phyloP scores from a whole-genome alignment of 2,888 invertebrate species.

The Drosophila anceps region DNA sequence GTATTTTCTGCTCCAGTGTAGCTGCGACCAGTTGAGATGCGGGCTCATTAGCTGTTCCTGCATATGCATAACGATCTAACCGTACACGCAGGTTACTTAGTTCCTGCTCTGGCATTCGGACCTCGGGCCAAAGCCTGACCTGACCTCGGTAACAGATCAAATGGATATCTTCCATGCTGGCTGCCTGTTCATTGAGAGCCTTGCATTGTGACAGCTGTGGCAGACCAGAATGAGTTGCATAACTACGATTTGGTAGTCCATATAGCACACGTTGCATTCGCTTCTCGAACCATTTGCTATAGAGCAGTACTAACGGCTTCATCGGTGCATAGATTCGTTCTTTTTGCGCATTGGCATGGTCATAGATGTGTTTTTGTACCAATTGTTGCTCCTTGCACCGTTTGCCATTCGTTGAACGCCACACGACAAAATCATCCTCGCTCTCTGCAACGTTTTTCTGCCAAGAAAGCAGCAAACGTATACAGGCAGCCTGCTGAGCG shows the following conservation, averaged over 20 bases:
- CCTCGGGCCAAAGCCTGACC: conserved; percentile 40
- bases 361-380: conserved; percentile 65
- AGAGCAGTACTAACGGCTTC: conserved; percentile 56
- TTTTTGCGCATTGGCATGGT: conserved; percentile 56
- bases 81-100: conserved; percentile 53
- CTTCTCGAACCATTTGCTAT: conserved; percentile 66
- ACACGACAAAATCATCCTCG: conserved; percentile 62
- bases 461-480: conserved; percentile 64
- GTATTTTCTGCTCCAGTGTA: conserved; percentile 5
- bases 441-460: conserved; percentile 39
- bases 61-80: conserved; percentile 55
- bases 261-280: conserved; percentile 37
- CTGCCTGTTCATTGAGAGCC: conserved; percentile 34
- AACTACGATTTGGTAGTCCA: conserved; percentile 43
- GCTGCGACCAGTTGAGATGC: conserved; percentile 7
- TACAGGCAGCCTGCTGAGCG: conserved; percentile 69
- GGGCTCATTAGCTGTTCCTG: conserved; percentile 2
- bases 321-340: conserved; percentile 68
- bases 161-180: conserved; percentile 57
- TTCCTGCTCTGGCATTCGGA: conserved; percentile 12
- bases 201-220: conserved; percentile 72
- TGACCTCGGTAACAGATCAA: conserved; percentile 46
- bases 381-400: conserved; percentile 61
- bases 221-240: conserved; percentile 74
- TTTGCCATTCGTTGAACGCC: conserved; percentile 45